phyloP scores from a whole-genome alignment of 2,113 vertebrate genomes.

The Ophthalmotilapia sp. region DNA sequence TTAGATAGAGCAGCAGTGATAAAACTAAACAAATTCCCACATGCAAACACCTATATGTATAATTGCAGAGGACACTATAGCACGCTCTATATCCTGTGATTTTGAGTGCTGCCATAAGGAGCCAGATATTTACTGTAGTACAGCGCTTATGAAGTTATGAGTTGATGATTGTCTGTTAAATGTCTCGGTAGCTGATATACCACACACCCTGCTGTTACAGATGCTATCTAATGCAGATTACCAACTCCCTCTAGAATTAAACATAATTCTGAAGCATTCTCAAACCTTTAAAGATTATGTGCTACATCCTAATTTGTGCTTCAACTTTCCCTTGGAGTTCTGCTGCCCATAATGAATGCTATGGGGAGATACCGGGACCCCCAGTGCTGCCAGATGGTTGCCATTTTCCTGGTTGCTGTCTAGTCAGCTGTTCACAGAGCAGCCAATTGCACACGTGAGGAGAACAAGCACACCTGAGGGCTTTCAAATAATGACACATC shows the following conservation, averaged over 20 bases:
- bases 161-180: background rate
- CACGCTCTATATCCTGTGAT: background rate
- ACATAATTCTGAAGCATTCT: background rate
- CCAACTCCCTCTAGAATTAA: background rate
- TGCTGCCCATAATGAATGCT: background rate
- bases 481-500: background rate
- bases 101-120: background rate
- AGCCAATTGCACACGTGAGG: background rate
- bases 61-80: background rate
- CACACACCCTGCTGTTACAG: background rate
- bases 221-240: conserved; percentile 8
- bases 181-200: background rate
- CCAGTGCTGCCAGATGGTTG: conserved; percentile 39
- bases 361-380: background rate
- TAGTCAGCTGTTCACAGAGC: conserved; percentile 42
- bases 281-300: background rate
- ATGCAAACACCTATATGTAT: background rate
- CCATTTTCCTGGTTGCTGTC: conserved; percentile 25
- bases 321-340: background rate
- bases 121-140: background rate
- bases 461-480: background rate
- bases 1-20: background rate
- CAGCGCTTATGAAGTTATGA: background rate
- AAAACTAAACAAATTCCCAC: background rate
- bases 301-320: conserved; percentile 20